These are phyloP conservation scores for Loris lydekkerianus DNA, from an alignment of 2,797 vertebrate genomes.

Conservation along the genomic window DNA sequence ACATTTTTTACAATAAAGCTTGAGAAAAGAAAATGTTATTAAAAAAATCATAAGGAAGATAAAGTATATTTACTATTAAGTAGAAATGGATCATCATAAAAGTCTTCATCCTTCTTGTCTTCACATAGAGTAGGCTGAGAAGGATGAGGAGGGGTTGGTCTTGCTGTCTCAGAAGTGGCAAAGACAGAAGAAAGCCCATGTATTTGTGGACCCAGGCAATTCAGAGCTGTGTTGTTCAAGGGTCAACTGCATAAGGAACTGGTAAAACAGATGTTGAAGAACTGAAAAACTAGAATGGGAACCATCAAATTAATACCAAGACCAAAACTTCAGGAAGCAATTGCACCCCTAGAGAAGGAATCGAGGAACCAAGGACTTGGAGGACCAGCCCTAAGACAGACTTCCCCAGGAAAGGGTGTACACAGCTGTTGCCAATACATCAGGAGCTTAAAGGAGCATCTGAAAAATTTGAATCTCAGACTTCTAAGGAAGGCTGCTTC, in stretches of 20 bases:
- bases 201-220: not conserved
- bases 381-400: not conserved
- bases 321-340: not conserved
- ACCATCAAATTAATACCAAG: not conserved
- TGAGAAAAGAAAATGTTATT: not conserved
- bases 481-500: not conserved
- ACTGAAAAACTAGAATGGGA: not conserved
- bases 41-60: not conserved
- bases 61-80: not conserved
- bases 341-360: not conserved
- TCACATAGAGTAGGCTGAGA: not conserved
- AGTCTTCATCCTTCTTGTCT: not conserved
- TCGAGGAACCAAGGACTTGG: not conserved
- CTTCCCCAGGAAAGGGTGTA: not conserved
- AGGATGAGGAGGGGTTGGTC: not conserved
- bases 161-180: not conserved
- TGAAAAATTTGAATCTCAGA: not conserved
- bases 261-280: not conserved
- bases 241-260: not conserved
- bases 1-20: not conserved
- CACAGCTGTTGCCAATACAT: not conserved
- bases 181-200: not conserved
- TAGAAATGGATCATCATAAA: not conserved
- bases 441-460: not conserved
- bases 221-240: not conserved